Percentiles rank a stretch among this genome's conserved stretches.
phyloP scores from a whole-genome alignment of 2,888 invertebrate genomes.

The Plusia festucae region DNA sequence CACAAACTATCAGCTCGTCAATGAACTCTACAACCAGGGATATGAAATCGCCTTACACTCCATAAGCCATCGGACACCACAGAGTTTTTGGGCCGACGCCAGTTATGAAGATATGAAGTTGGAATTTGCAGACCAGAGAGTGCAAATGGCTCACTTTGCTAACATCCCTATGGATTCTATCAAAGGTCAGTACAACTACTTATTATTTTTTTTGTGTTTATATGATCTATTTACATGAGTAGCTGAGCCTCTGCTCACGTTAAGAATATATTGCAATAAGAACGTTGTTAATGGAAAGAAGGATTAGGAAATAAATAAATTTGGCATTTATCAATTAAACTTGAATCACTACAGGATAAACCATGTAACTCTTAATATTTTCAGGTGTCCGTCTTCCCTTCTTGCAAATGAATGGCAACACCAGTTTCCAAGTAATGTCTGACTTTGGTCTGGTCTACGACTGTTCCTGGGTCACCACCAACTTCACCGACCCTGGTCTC shows the following conservation, averaged over 20 bases:
- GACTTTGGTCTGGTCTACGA: conserved; percentile 89
- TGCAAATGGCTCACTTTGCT: conserved; percentile 85
- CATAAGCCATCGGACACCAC: conserved; percentile 88
- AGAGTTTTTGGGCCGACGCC: conserved; percentile 90
- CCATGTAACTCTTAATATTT: conserved; percentile 17
- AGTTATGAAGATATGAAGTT: conserved; percentile 80
- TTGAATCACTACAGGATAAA: neutral
- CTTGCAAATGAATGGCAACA: conserved; percentile 89
- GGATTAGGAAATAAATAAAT: no score
- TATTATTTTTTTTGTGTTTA: neutral
- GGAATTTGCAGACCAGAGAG: conserved; percentile 90
- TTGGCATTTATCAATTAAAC: no score
- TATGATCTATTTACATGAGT: no score
- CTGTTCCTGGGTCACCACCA: conserved; percentile 89
- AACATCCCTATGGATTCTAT: conserved; percentile 83
- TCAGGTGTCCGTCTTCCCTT: conserved; percentile 88
- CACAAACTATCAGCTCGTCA: conserved; percentile 91
- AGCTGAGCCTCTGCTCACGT: no score
- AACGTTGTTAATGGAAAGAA: no score
- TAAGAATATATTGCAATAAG: no score
- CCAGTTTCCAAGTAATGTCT: conserved; percentile 88
- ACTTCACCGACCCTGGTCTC: conserved; percentile 78
- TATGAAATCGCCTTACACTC: conserved; percentile 93
- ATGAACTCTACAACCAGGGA: conserved; percentile 89
- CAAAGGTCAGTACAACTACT: conserved; percentile 67